Evolutionary conservation across 2,113 vertebrate genomes (phyloP).

Genomic region (Coryphaenoides rupestris): DNA sequence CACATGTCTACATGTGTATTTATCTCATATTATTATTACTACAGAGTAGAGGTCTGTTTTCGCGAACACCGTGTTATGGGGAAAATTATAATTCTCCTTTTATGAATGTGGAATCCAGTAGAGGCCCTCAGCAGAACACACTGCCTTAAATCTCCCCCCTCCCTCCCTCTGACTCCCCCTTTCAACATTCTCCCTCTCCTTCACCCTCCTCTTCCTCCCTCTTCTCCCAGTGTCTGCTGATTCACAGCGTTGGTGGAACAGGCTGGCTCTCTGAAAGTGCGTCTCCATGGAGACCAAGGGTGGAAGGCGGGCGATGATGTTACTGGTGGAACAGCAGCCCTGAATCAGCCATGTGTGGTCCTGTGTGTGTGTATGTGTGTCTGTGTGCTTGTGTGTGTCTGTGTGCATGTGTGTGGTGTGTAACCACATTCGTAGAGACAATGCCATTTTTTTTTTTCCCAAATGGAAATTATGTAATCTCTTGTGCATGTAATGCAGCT

Average conservation of each 20-base stretch:
- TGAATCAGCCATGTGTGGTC: conserved; percentile 51
- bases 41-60: too few relatives aligned
- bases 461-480: conserved; percentile 15
- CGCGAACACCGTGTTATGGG: too few relatives aligned
- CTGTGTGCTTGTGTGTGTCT: conserved; percentile 24
- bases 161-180: conserved; percentile 23
- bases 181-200: not conserved
- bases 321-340: conserved; percentile 61
- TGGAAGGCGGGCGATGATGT: conserved; percentile 68
- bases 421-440: conserved; percentile 26
- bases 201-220: conserved; percentile 14
- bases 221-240: conserved; percentile 64
- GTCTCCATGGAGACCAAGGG: conserved; percentile 75
- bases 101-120: too few relatives aligned
- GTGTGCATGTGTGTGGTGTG: not conserved
- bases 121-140: too few relatives aligned
- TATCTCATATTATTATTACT: conserved; percentile 36
- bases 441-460: conserved; percentile 20
- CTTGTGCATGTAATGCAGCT: conserved; percentile 1
- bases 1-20: not conserved
- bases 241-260: conserved; percentile 67
- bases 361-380: conserved; percentile 23
- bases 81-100: too few relatives aligned
- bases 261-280: conserved; percentile 58
- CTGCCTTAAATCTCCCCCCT: conserved; percentile 27